A percentile compares a stretch with the other conserved stretches of the same genome.
These are phyloP conservation scores for Erithacus rubecula DNA, from an alignment of 2,797 vertebrate species.

Conservation along the genomic window DNA sequence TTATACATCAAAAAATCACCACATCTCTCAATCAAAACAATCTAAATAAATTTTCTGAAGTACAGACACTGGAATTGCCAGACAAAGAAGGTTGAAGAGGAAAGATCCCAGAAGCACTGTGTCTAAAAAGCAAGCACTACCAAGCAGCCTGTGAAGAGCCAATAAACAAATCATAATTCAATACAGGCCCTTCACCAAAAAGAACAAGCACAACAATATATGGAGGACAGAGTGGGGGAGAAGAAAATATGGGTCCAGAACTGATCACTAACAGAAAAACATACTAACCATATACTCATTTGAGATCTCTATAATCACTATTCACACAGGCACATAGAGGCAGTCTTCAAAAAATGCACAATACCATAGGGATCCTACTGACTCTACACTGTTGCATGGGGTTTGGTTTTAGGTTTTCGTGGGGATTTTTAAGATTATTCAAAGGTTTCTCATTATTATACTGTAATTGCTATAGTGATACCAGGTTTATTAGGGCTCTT, in stretches of 20 bases:
- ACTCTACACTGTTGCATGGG: rapidly evolving
- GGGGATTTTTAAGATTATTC: neutral
- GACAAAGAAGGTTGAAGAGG: neutral
- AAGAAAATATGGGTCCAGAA: neutral
- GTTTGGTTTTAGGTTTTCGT: neutral
- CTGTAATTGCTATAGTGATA: neutral
- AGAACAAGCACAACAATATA: neutral
- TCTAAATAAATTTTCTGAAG: neutral
- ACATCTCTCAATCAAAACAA: neutral
- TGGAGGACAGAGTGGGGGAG: neutral
- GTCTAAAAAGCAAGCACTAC: neutral
- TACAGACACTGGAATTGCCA: neutral
- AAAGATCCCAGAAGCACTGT: neutral
- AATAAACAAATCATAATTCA: neutral
- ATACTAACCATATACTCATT: neutral
- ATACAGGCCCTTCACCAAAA: neutral
- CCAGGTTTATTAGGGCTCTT: neutral
- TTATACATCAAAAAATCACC: neutral
- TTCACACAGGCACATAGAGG: neutral
- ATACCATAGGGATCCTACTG: neutral
- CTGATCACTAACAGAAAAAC: neutral
- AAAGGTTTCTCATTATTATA: neutral
- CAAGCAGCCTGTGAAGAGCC: neutral
- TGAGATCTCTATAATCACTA: neutral
- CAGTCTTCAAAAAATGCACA: neutral